Base-by-base conservation (phyloP, 2,888 invertebrate species). In the Macrophya alboannulata region DNA sequence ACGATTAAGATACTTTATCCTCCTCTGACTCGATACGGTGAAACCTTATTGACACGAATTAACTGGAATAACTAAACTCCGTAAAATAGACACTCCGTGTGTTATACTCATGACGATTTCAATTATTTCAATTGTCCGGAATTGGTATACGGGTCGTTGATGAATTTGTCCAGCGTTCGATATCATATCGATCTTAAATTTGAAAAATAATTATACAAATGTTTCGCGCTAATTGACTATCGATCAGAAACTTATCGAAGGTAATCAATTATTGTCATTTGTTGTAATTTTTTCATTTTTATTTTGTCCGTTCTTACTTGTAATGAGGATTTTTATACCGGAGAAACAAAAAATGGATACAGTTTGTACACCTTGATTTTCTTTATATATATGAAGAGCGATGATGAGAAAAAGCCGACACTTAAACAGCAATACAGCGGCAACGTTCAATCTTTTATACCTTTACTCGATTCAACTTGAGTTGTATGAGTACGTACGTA, bases 1-100 rank as follows among this genome's bases (percentile, higher is more conserved):
- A 59, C 81, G 81, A 81, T 81, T 45, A 62, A 62, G 81, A 62
- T 81, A 81, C 81, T 17, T 37, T 15, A 62, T 43, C 8, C 43
- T 40, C 17, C 17, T n/a, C 12, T 21, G 40, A 43, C 62, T 81
- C 81, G 62, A 81, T 81, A 81, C 62, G 81, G 62, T 43, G 40
- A 62, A 51, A 21, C 12, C 59, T 21, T 43, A 15, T 55, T 77
- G 37, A 45, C 43, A 21, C 43, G 45, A 74, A 74, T 74, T 12
- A 68, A 68, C 21, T 37, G 74, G n/a, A 25, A n/a, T 45, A 74
- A 48, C 43, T 12, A 15, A 74, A 74, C 48, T 74, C 71, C 9
- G 21, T 21, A 25, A 31, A 68, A 68, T 68, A 37, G 17, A 37
- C 37, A 37, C 68, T 68, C n/a, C 12, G 51, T n/a, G n/a, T n/a